These are phyloP conservation scores for Drosophila tropicalis DNA, from an alignment of 1,140 invertebrate genomes.

Conservation along the genomic window DNA sequence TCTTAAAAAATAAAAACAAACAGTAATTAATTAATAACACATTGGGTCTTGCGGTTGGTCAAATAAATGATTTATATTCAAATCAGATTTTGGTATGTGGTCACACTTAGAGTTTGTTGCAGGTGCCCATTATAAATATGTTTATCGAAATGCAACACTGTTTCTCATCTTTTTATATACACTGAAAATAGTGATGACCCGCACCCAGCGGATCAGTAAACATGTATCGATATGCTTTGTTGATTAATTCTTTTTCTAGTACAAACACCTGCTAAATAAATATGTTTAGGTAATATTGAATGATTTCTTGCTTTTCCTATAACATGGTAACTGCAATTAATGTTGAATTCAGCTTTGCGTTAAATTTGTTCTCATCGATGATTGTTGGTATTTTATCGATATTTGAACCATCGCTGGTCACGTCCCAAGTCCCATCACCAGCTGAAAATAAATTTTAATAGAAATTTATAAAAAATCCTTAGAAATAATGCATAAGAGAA, in stretches of 20 bases:
- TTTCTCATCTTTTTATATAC: conserved; percentile 4
- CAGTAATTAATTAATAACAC: neutral
- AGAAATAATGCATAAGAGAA: conserved; percentile 7
- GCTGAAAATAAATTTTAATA: conserved; percentile 48
- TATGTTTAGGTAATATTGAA: neutral
- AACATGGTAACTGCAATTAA: neutral
- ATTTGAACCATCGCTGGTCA: conserved; percentile 4
- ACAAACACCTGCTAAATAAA: neutral
- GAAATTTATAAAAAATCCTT: conserved; percentile 14
- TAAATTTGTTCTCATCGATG: neutral
- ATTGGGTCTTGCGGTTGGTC: neutral
- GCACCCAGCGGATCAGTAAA: neutral
- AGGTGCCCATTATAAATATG: conserved; percentile 2
- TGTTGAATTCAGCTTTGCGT: neutral
- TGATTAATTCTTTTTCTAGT: neutral
- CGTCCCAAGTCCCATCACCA: conserved; percentile 3
- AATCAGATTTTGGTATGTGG: neutral
- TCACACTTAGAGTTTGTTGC: neutral
- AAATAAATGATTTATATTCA: neutral
- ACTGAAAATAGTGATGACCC: conserved; percentile 12
- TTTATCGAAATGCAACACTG: neutral
- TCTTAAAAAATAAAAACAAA: neutral
- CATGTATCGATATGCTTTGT: neutral
- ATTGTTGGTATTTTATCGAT: conserved; percentile 36
- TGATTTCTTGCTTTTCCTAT: neutral